Conservation (phyloP, 2,113 vertebrate genomes). For the Enhydra lutris region DNA sequence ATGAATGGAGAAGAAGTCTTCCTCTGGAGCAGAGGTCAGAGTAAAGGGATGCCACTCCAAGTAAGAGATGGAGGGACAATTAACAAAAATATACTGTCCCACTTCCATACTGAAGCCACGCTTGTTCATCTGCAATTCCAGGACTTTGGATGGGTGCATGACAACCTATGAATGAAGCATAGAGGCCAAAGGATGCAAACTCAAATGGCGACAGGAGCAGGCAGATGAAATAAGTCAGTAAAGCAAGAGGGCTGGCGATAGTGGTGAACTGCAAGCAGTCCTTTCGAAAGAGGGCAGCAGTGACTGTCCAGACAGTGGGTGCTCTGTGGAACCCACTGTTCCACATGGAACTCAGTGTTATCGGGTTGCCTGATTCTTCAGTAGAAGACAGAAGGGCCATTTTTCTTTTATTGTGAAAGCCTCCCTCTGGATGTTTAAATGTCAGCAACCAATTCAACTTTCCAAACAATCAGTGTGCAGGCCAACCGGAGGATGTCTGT, state of each 20-base stretch:
- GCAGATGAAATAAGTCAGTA: neutral
- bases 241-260: neutral
- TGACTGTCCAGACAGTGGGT: neutral
- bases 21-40: conserved; percentile 93
- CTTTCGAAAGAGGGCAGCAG: neutral
- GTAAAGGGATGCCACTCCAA: conserved; percentile 97
- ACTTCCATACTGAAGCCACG: conserved; percentile 92
- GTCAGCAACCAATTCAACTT: neutral
- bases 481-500: neutral
- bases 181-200: neutral
- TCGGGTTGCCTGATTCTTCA: neutral
- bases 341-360: neutral
- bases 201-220: neutral
- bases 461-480: neutral
- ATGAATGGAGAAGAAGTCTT: conserved; percentile 93
- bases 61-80: conserved; percentile 88
- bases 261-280: neutral
- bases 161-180: conserved; percentile 82
- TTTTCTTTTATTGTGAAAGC: neutral
- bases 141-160: conserved; percentile 90
- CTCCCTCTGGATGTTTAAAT: conserved; percentile 7
- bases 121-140: conserved; percentile 94
- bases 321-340: neutral
- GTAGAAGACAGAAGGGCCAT: neutral
- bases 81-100: conserved; percentile 94